Evolutionary conservation across 2,888 invertebrate genomes (phyloP), one percentile per base, ranked within the genome.

Genomic region (Drosophila prostipennis): DNA sequence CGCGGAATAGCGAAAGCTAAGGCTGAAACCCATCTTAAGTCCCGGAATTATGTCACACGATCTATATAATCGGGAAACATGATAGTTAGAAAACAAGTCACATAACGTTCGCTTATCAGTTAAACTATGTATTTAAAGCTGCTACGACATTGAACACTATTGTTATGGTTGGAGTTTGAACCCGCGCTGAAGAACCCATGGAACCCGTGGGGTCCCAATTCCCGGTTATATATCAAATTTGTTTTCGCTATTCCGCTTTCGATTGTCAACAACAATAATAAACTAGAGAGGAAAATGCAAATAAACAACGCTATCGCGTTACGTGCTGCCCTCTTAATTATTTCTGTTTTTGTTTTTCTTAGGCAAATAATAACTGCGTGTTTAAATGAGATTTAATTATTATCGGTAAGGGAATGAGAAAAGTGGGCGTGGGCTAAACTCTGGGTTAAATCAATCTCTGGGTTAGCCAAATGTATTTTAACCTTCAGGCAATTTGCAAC

Each of bases 261-360:
- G 39, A 39, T 65, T 65, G 64, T 46, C 65, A 65, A 53, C 65
- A 65, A 65, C 65, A 53, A 65, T 51, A 57, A 51, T 39, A 45
- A 68, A 68, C 68, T 57, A 39, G 23, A 11, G 46, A 26, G 65
- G 65, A 39, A 40, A 58, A 52, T 69, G 57, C 68, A 57, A 58
- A 58, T 69, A 69, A 69, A 69, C 68, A 69, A 68, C 51, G 68
- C 68, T 69, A 69, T 69, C 68, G 45, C 46, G 34, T 69, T 57
- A 69, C 68, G 68, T 68, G 68, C 52, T 45, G 45, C 43, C 23
- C 49, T 67, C 46, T 68, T 40, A 36, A 36, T 49, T 36, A 36
- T 51, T 45, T 5, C 51, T 58, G 46, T 61, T 42, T 40, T 14
- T 34, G 40, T 23, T 58, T 37, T 45, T 43, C 45, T 26, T 37